Percentiles rank a stretch among this genome's conserved stretches.
Evolutionary conservation across 2,113 vertebrate species (phyloP).

Genomic region (Xenus cinereus): DNA sequence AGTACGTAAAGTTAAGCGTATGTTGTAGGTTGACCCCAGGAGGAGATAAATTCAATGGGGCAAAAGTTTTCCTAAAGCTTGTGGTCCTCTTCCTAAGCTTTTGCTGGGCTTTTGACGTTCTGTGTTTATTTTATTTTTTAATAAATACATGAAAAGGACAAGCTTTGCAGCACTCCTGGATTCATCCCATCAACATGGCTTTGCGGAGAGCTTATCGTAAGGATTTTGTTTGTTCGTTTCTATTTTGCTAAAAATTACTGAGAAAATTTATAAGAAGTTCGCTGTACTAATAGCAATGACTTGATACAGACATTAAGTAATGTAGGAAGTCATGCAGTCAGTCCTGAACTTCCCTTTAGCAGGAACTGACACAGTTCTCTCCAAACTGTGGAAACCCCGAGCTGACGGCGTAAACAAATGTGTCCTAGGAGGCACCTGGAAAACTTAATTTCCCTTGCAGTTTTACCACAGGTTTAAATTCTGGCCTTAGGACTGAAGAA

Average conservation of each 20-base stretch:
- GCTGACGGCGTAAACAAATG: not conserved
- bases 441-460: not conserved
- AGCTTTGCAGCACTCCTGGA: not conserved
- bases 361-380: not conserved
- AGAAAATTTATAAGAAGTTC: not conserved
- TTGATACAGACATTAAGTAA: not conserved
- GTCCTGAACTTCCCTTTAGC: not conserved
- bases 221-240: not conserved
- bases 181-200: fast-evolving
- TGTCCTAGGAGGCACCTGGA: not conserved
- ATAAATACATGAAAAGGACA: not conserved
- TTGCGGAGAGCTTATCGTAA: not conserved
- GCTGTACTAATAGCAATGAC: not conserved
- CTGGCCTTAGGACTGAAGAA: not conserved
- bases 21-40: not conserved
- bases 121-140: not conserved
- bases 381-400: not conserved
- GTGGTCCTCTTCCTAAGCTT: not conserved
- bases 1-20: not conserved
- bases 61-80: not conserved
- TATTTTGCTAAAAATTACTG: not conserved
- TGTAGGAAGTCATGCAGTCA: not conserved
- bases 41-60: not conserved
- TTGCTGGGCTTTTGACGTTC: not conserved
- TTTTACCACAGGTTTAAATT: not conserved